Conservation (phyloP, 2,888 invertebrate genomes). For the Ypsolopha sequella region DNA sequence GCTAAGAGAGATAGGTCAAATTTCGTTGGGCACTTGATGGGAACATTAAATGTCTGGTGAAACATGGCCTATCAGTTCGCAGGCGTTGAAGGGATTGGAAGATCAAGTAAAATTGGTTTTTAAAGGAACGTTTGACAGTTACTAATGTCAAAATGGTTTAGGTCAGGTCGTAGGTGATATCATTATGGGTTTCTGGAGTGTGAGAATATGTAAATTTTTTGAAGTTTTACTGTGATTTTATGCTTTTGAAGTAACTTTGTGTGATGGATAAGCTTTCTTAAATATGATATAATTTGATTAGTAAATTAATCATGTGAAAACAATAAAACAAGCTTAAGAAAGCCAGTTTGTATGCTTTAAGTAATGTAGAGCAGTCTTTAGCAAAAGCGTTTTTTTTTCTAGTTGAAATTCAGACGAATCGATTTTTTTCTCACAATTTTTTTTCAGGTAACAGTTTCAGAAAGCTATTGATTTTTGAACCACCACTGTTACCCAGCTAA, state of each 20-base stretch:
- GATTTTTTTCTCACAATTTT: too few species aligned
- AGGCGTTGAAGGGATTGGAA: not conserved
- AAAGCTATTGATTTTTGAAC: not conserved
- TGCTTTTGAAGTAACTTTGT: too few species aligned
- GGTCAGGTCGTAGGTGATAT: slow-evolving; percentile 46
- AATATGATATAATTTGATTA: too few species aligned
- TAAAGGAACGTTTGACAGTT: slow-evolving; percentile 39
- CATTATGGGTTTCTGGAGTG: not conserved
- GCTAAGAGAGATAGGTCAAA: slow-evolving; percentile 16
- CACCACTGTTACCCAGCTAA: too few species aligned
- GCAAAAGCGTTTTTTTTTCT: too few species aligned
- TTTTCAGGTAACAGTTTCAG: not conserved
- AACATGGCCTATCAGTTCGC: not conserved
- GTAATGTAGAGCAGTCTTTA: too few species aligned
- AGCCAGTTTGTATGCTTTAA: too few species aligned
- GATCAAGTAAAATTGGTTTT: not conserved
- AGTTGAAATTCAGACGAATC: too few species aligned
- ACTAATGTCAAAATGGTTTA: slow-evolving; percentile 42
- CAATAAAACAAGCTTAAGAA: too few species aligned
- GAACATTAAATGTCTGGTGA: not conserved
- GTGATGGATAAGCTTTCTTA: too few species aligned
- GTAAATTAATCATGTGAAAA: too few species aligned
- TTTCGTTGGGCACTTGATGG: slow-evolving; percentile 18
- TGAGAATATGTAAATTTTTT: not conserved
- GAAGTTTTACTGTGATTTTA: not conserved